These are phyloP conservation scores for Nothocercus nigrocapillus DNA, from an alignment of 2,113 vertebrate species.

Conservation along the genomic window DNA sequence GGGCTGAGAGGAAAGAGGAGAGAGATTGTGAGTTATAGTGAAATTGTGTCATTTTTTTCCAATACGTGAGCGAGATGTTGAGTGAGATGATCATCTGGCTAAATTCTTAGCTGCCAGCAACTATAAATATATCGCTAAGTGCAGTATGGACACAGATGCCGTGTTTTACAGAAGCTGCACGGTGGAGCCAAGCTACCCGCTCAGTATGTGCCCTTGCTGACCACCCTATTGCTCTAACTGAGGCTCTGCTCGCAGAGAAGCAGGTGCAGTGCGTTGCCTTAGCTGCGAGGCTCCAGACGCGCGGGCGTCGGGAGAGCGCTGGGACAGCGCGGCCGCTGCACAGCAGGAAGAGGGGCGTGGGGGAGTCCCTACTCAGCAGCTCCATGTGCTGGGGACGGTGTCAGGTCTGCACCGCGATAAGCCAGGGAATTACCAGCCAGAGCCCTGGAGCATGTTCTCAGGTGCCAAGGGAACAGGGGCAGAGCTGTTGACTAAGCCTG, in stretches of 20 bases:
- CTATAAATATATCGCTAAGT: background rate
- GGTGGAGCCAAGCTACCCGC: background rate
- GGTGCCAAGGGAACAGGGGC: background rate
- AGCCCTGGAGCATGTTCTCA: accelerated
- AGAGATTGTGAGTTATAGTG: background rate
- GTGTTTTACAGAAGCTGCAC: background rate
- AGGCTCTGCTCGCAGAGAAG: conserved; percentile 8
- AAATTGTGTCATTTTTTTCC: background rate
- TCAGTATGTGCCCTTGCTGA: background rate
- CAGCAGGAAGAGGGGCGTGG: background rate
- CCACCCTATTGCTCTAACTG: background rate
- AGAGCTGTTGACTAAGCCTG: background rate
- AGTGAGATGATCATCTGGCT: background rate
- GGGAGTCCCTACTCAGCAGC: conserved; percentile 23
- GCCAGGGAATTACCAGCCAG: background rate
- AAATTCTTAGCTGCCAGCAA: background rate
- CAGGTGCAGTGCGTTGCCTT: background rate
- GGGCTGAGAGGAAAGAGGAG: background rate
- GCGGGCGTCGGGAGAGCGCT: background rate
- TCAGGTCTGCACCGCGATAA: background rate
- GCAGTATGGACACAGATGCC: background rate
- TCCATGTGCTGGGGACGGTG: background rate
- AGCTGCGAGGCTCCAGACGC: background rate
- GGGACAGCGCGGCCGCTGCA: conserved; percentile 30
- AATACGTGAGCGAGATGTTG: background rate